phyloP scores from a whole-genome alignment of 2,888 invertebrate genomes.

The Eucriotettix oculatus region DNA sequence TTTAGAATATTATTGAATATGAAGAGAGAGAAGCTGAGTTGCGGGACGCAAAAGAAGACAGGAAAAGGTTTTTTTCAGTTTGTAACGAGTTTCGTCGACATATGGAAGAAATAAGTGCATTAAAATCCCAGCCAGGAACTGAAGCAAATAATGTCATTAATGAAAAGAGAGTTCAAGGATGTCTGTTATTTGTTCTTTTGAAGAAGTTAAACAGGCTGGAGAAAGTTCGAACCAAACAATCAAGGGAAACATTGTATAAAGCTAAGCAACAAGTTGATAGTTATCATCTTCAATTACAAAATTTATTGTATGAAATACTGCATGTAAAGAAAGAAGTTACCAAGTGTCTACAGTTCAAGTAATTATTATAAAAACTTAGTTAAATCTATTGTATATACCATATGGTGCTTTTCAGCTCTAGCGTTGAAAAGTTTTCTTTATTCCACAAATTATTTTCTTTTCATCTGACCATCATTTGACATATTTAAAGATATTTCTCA shows the following conservation, averaged over 20 bases:
- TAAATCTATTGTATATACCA: too few relatives aligned
- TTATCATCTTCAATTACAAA: constrained; percentile 78
- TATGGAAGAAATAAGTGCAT: constrained; percentile 48
- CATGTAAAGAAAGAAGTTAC: constrained; percentile 90
- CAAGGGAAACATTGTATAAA: constrained; percentile 61
- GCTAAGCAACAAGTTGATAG: constrained; percentile 82
- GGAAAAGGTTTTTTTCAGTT: constrained; percentile 44
- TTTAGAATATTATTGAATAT: constrained; percentile 47
- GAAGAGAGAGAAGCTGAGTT: constrained; percentile 58
- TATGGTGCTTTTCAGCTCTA: too few relatives aligned
- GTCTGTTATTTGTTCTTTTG: constrained; percentile 60
- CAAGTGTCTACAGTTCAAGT: constrained; percentile 86
- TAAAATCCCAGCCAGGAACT: constrained; percentile 40
- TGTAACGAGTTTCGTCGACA: constrained; percentile 52
- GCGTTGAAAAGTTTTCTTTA: too few relatives aligned
- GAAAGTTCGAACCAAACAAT: constrained; percentile 69
- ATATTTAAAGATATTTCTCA: too few relatives aligned
- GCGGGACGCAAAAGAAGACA: constrained; percentile 49
- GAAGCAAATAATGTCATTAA: constrained; percentile 37
- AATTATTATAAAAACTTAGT: constrained; percentile 17
- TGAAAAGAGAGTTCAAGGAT: constrained; percentile 52
- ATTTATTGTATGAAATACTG: constrained; percentile 83
- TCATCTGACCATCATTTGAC: too few relatives aligned
- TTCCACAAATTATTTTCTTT: too few relatives aligned
- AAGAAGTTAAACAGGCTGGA: constrained; percentile 83